Conservation (phyloP, 1,140 invertebrate species). For the Dinoponera quadriceps region DNA sequence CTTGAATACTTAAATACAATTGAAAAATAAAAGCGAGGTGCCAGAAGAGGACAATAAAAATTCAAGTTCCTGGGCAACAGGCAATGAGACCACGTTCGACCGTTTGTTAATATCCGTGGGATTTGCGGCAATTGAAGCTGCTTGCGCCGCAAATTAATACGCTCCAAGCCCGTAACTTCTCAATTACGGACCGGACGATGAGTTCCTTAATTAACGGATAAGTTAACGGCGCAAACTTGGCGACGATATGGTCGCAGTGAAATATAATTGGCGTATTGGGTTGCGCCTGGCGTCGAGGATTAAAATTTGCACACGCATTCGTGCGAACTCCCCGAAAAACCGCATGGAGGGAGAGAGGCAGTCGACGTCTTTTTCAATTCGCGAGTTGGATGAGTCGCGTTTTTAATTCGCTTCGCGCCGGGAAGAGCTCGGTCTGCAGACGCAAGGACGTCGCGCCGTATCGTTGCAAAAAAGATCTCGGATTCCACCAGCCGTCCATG, state of each 20-base stretch:
- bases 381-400: neutral
- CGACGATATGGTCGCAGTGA: conserved; percentile 23
- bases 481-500: neutral
- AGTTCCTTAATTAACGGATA: conserved; percentile 56
- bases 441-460: conserved; percentile 1
- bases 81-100: neutral
- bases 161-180: conserved; percentile 25
- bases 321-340: neutral
- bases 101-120: conserved; percentile 56
- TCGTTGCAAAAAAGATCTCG: neutral
- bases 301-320: conserved; percentile 6
- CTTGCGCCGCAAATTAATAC: conserved; percentile 29
- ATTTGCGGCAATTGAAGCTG: conserved; percentile 15
- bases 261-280: conserved; percentile 46
- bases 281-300: conserved; percentile 4
- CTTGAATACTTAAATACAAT: no score
- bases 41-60: conserved; percentile 7
- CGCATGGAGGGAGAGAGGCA: neutral
- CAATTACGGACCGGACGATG: conserved; percentile 49
- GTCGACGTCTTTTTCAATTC: neutral
- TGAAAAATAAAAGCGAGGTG: neutral
- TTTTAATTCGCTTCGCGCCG: neutral
- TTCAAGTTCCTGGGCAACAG: neutral
- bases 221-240: conserved; percentile 22
- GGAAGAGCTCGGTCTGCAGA: neutral